A percentile compares a stretch with the other conserved stretches of the same genome.
Conservation (phyloP, 2,888 invertebrate genomes). For the Latrodectus hesperus region DNA sequence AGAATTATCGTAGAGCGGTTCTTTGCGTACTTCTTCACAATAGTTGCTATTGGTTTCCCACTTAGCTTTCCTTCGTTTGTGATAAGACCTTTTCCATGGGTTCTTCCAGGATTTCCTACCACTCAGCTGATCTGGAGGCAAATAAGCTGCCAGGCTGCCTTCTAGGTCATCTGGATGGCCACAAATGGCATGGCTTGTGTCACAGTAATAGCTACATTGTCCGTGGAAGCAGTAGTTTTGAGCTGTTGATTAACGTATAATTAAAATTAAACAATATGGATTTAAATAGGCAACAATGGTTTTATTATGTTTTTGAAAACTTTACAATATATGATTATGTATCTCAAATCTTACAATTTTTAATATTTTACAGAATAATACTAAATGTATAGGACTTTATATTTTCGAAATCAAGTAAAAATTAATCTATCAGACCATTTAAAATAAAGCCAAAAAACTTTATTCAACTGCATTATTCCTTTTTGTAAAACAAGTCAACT, state of each 20-base stretch:
- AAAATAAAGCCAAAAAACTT: no score
- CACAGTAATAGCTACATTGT: conserved; percentile 77
- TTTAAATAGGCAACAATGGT: no score
- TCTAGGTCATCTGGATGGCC: conserved; percentile 95
- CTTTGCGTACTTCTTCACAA: conserved; percentile 88
- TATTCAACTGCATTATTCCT: no score
- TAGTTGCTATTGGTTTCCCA: conserved; percentile 97
- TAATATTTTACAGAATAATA: no score
- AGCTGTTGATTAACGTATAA: conserved; percentile 77
- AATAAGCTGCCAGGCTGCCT: conserved; percentile 95
- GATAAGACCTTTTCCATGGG: conserved; percentile 84
- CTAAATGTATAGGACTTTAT: no score
- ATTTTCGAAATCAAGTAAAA: no score
- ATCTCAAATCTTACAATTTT: no score
- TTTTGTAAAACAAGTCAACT: no score
- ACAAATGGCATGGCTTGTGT: conserved; percentile 87
- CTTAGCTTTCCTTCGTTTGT: conserved; percentile 95
- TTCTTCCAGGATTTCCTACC: conserved; percentile 83
- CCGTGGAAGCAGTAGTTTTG: conserved; percentile 89
- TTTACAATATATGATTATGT: no score
- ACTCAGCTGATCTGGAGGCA: conserved; percentile 87
- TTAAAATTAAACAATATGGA: no score
- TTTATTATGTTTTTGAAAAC: no score
- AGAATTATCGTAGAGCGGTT: conserved; percentile 92
- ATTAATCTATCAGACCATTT: no score